Percentiles rank a stretch among this genome's conserved stretches.
These are phyloP conservation scores for Daboia siamensis DNA, from an alignment of 2,113 vertebrate genomes.

Conservation along the genomic window DNA sequence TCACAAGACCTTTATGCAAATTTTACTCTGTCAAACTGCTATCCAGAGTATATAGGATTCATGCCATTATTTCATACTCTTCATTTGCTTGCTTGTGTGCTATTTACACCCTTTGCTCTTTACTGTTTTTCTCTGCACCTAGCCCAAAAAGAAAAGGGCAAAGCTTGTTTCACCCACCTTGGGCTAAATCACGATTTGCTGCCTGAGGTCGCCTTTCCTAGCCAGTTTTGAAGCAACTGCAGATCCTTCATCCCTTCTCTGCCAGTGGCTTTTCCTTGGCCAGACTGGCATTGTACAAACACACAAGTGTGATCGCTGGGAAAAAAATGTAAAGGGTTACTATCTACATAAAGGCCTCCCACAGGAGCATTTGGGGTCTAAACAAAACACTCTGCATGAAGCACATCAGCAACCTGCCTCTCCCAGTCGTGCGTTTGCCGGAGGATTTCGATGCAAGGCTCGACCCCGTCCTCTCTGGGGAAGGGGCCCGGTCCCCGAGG, in stretches of 20 bases:
- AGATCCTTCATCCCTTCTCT: neutral
- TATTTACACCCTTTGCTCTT: neutral
- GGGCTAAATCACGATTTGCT: neutral
- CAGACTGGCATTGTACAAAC: neutral
- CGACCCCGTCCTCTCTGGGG: neutral
- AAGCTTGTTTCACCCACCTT: neutral
- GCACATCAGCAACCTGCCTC: neutral
- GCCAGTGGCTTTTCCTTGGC: neutral
- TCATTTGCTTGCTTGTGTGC: neutral
- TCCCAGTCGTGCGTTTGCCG: conserved; percentile 24
- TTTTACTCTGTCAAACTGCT: neutral
- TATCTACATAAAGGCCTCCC: neutral
- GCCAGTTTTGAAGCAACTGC: neutral
- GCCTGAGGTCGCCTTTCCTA: neutral
- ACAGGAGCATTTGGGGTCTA: neutral
- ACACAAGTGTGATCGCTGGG: neutral
- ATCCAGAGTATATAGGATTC: neutral
- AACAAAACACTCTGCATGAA: neutral
- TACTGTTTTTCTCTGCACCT: neutral
- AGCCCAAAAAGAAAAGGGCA: neutral
- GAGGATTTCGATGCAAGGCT: neutral
- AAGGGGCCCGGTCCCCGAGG: neutral
- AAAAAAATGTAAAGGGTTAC: too few species aligned
- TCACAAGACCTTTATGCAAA: neutral
- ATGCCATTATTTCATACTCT: neutral